A percentile compares a stretch with the other conserved stretches of the same genome.
These are phyloP conservation scores for Eupeodes latifasciatus DNA, from an alignment of 2,888 invertebrate species.

Conservation along the genomic window DNA sequence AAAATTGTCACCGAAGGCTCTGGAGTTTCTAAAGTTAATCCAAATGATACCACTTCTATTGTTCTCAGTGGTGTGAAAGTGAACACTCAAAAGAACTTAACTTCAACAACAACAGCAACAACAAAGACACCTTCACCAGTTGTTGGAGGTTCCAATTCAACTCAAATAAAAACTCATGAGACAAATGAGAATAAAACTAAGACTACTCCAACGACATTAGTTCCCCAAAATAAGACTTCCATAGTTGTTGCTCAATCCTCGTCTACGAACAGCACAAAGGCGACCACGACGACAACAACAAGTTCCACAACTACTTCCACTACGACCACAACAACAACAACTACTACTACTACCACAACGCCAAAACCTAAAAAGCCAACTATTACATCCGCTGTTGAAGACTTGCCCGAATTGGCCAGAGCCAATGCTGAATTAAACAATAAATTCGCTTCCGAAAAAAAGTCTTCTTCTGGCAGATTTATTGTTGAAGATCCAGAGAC, in stretches of 20 bases:
- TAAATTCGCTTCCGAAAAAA: slow-evolving; percentile 50
- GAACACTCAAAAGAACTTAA: slow-evolving; percentile 6
- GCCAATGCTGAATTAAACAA: slow-evolving; percentile 46
- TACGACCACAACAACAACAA: slow-evolving; percentile 79
- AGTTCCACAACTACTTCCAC: slow-evolving; percentile 77
- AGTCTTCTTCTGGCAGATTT: slow-evolving; percentile 31
- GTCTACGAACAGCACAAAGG: background rate
- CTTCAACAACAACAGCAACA: background rate
- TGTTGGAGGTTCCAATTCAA: background rate
- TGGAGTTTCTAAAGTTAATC: slow-evolving; percentile 45
- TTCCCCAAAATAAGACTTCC: slow-evolving; percentile 12
- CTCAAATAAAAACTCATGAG: background rate
- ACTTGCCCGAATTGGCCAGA: slow-evolving; percentile 80
- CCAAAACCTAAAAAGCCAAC: slow-evolving; percentile 85
- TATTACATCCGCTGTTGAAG: slow-evolving; percentile 84
- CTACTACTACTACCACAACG: slow-evolving; percentile 81
- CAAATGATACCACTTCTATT: background rate
- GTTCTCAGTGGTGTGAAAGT: background rate
- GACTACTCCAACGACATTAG: background rate
- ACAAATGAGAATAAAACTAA: background rate
- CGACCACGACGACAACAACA: slow-evolving; percentile 72
- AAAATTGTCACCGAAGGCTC: slow-evolving; percentile 64
- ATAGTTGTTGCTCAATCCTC: background rate
- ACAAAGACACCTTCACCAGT: background rate
- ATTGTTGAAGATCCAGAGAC: slow-evolving; percentile 77